Evolutionary conservation across 2,888 invertebrate species (phyloP).

Genomic region (Hypomecis punctinalis): DNA sequence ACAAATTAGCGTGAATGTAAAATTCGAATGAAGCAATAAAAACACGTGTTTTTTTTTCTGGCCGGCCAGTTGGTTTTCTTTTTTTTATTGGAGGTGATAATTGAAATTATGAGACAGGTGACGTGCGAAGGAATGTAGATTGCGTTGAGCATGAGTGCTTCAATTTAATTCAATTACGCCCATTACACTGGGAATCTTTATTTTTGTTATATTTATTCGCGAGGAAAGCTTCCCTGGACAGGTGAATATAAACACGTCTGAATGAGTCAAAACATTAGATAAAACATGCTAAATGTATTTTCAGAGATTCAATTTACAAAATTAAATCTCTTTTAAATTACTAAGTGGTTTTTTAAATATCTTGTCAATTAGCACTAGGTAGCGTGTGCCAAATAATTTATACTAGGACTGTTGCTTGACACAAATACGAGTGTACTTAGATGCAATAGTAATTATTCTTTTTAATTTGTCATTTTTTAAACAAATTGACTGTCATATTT

Average conservation of each 20-base stretch:
- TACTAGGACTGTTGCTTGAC: background rate
- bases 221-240: slow-evolving; percentile 19
- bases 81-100: slow-evolving; percentile 80
- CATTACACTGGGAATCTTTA: slow-evolving; percentile 26
- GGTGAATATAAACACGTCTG: slow-evolving; percentile 17
- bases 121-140: slow-evolving; percentile 70
- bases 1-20: slow-evolving; percentile 84
- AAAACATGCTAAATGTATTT: slow-evolving; percentile 5
- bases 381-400: background rate
- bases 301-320: slow-evolving; percentile 1
- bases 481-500: too few species aligned
- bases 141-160: slow-evolving; percentile 40
- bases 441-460: background rate
- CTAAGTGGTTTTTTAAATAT: slow-evolving; percentile 20
- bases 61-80: slow-evolving; percentile 61
- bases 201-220: slow-evolving; percentile 23
- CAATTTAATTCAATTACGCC: slow-evolving; percentile 26
- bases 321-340: slow-evolving; percentile 1
- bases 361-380: slow-evolving; percentile 5
- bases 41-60: slow-evolving; percentile 70
- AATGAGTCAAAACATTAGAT: slow-evolving; percentile 24
- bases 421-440: background rate
- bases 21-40: slow-evolving; percentile 80
- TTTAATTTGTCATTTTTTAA: too few species aligned
- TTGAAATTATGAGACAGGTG: slow-evolving; percentile 79